Evolutionary conservation across 2,888 invertebrate species (phyloP), one percentile per base, ranked within the genome.

Genomic region (Dioctria rufipes): DNA sequence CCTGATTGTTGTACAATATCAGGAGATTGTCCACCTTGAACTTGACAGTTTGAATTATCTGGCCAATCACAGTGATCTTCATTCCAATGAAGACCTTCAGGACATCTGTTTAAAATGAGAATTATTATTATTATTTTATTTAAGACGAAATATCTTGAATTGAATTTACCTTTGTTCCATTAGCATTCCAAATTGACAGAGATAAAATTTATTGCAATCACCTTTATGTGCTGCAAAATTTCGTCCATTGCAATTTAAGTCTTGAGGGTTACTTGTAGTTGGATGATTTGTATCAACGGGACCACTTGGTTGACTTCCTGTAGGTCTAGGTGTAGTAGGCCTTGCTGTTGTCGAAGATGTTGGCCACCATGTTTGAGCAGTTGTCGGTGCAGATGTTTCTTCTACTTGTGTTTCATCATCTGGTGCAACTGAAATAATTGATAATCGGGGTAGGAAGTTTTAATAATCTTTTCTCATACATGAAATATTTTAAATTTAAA

Each of bases 41-140:
- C 83, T 2, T 79, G 85, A 85, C 96, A 96, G 40, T 91, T 90
- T 0, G 93, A 90, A 85, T 94, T 95, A 83, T 92, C 92, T 0
- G 95, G 95, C 93, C 94, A 94, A 86, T 95, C 96, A 84, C 96
- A 96, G 77, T 93, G 93, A 84, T 94, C 92, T 87, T 92, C 91
- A 86, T 95, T 95, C 95, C 96, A 96, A 84, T 93, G 91, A 0
- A 96, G 90, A 0, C 94, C 94, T 13, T 90, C 89, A 0, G 96
- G 95, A 86, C 96, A 97, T 3, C 90, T 88, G 5, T 11, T 8
- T 11, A n/a, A 54, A 11, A 54, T 25, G 4, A 60, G 43, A 61
- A 40, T 40, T 54, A 39, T n/a, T n/a, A n/a, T n/a, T n/a, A n/a
- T n/a, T n/a, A n/a, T n/a, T n/a, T n/a, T n/a, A n/a, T 25, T 54